Evolutionary conservation across 1,140 invertebrate species (phyloP).

Genomic region (Aphidius ervi): DNA sequence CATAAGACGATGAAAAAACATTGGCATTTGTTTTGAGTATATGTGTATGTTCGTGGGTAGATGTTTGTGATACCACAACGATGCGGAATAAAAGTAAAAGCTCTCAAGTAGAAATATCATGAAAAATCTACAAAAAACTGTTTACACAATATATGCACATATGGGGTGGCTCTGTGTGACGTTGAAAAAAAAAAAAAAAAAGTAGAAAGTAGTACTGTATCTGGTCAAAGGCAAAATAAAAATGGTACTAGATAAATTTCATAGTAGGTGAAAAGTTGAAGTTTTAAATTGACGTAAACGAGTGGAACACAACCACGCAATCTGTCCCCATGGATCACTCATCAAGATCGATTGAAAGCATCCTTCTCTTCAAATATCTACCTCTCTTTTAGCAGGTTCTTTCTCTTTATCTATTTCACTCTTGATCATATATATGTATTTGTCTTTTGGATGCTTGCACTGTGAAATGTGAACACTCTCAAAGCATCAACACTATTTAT

Average conservation of each 20-base stretch:
- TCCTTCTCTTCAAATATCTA: background rate
- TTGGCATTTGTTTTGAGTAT: background rate
- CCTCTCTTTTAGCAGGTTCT: background rate
- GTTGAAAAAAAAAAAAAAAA: background rate
- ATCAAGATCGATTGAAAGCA: conserved; percentile 24
- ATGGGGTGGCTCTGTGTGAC: background rate
- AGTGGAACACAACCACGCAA: conserved; percentile 18
- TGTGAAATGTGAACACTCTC: conserved; percentile 5
- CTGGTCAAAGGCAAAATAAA: background rate
- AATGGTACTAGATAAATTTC: too few relatives aligned
- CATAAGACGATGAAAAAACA: conserved; percentile 18
- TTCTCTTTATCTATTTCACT: conserved; percentile 1
- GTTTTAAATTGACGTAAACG: background rate
- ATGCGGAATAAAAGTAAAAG: too few relatives aligned
- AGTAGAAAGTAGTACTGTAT: background rate
- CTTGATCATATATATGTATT: background rate
- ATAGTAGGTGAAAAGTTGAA: too few relatives aligned
- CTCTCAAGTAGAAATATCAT: too few relatives aligned
- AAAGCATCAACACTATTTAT: background rate
- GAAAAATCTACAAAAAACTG: too few relatives aligned
- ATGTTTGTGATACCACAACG: too few relatives aligned
- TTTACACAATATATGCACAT: background rate
- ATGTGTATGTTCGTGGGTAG: too few relatives aligned
- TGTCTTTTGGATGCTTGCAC: background rate
- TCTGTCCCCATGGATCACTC: conserved; percentile 21